Evolutionary conservation across 2,888 invertebrate genomes (phyloP), one percentile per base, ranked within the genome.

Genomic region (Ctenicera cuprea): DNA sequence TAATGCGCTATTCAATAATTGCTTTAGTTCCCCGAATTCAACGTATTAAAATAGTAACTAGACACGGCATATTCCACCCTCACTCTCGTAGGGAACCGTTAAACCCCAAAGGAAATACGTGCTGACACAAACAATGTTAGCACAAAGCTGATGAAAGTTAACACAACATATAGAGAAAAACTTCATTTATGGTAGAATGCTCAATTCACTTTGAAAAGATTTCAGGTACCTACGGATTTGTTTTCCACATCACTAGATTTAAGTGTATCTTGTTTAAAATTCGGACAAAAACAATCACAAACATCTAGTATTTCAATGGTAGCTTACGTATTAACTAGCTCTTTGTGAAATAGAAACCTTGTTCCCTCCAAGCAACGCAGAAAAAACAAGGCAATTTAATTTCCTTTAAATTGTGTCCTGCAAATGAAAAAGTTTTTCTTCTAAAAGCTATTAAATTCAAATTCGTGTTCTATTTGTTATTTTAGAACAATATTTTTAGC

Each of bases 141-240:
- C 66, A 54, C 41, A 52, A 66, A 66, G 54, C 54, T 54, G 52
- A 54, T 66, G 57, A 50, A 66, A 66, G 66, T 66, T 54, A 41
- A 57, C 16, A 50, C 37, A 54, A 57, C 50, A 38, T 38, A 48
- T 30, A 48, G 11, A 64, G 65, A 20, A 65, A 48, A 52, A 48
- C 45, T 65, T 62, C 20, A 54, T 54, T 54, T 54, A 54, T 48
- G 16, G 9, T 8, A 48, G 18, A 48, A 48, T 48, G 4, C 14
- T n/a, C 14, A 41, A 48, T 48, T 18, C 16, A 18, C 20, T 48
- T 48, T 48, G 48, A 20, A 48, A 48, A 48, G 48, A 48, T 48
- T 48, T 48, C 48, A 16, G 18, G 9, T 18, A n/a, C n/a, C n/a
- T n/a, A 9, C 8, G 16, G 16, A 9, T 48, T 48, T 48, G 18